Evolutionary conservation across 2,888 invertebrate species (phyloP).

Genomic region (Scotopteryx bipunctaria): DNA sequence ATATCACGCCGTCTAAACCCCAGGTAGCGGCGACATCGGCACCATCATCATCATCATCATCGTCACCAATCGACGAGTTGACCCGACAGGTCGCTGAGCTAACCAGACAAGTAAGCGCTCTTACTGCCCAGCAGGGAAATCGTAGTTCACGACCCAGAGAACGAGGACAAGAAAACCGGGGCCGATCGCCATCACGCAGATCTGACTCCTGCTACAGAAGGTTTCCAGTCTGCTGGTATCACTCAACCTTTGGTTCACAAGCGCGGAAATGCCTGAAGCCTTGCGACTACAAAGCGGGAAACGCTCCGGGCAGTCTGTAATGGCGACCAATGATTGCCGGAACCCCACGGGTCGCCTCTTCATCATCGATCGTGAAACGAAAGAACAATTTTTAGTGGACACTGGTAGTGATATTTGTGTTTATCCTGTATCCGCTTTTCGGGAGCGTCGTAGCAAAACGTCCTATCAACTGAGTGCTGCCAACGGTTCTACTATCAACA

Average conservation of each 20-base stretch:
- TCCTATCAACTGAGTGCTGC: slow-evolving; percentile 31
- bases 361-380: slow-evolving; percentile 29
- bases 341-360: slow-evolving; percentile 33
- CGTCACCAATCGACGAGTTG: neutral
- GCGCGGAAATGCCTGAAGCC: slow-evolving; percentile 30
- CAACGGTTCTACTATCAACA: slow-evolving; percentile 35
- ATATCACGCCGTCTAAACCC: neutral
- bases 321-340: slow-evolving; percentile 34
- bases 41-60: neutral
- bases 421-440: slow-evolving; percentile 4
- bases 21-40: neutral
- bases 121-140: neutral
- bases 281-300: slow-evolving; percentile 27
- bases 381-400: slow-evolving; percentile 30
- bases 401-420: slow-evolving; percentile 37
- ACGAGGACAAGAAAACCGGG: neutral
- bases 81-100: neutral
- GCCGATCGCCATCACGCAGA: neutral
- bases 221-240: slow-evolving; percentile 38
- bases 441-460: slow-evolving; percentile 16
- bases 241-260: slow-evolving; percentile 19
- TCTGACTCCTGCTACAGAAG: slow-evolving; percentile 27
- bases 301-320: slow-evolving; percentile 26
- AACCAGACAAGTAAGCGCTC: neutral
- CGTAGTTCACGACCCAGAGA: neutral